Conservation (phyloP, 2,797 vertebrate species). For the Austrolebias charrua region DNA sequence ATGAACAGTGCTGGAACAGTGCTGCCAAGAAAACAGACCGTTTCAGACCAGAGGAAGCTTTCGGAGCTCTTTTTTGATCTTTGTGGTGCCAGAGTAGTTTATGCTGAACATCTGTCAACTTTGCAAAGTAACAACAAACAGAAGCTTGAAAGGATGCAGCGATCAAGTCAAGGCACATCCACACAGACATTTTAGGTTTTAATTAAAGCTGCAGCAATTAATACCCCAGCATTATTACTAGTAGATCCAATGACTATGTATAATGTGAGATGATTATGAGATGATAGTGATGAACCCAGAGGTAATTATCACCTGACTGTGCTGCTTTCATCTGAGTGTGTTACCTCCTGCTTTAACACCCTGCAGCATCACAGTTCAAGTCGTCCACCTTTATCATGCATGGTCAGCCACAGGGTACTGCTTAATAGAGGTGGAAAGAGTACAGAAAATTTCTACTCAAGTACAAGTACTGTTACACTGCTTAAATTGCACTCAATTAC, state of each 20-base stretch:
- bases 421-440: no score
- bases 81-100: conserved; percentile 36
- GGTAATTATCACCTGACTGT: conserved; percentile 7
- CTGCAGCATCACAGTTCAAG: not conserved
- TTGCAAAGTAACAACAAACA: conserved; percentile 39
- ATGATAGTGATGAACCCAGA: not conserved
- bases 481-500: no score
- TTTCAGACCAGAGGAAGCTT: conserved; percentile 35
- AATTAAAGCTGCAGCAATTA: conserved; percentile 11
- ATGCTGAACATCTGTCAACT: conserved; percentile 29
- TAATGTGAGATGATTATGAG: not conserved
- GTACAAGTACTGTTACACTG: no score
- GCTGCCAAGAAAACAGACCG: conserved; percentile 41
- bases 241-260: not conserved
- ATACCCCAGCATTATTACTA: not conserved
- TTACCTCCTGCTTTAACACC: not conserved
- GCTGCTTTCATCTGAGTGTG: conserved; percentile 3
- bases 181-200: conserved; percentile 1
- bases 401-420: not conserved
- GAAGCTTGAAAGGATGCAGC: conserved; percentile 26
- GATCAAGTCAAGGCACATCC: conserved; percentile 12
- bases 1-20: conserved; percentile 20
- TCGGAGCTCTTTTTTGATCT: conserved; percentile 31
- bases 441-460: no score
- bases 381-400: not conserved